Base-by-base conservation (phyloP, 1,140 invertebrate species). In the Oscheius sp. region DNA sequence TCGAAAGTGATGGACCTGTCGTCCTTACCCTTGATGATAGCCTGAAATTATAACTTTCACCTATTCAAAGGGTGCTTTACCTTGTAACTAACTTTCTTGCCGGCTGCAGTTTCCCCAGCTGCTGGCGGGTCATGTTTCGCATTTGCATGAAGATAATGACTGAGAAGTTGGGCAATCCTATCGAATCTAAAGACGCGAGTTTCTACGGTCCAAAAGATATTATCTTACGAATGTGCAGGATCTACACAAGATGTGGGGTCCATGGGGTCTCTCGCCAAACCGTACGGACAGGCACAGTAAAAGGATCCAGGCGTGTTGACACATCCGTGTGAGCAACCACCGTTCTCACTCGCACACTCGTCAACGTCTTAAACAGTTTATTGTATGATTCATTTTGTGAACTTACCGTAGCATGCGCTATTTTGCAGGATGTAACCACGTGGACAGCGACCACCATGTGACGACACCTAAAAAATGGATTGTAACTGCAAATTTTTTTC, bases 201-300 rank as follows among this genome's bases (percentile, higher is more conserved):
- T 36, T 63, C 32, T 7, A 4, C n/a, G n/a, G n/a, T n/a, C 61
- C 31, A 29, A 38, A 34, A 32, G 15, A 36, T 13, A 63, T 23
- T 15, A 13, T 0, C 61, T 0, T 65, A 73, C 71, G 62, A 74
- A 26, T 68, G 45, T 4, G 71, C 70, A 18, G 72, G 59, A 34
- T 67, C 55, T 18, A 76, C 55, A 65, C 75, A 76, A 20, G 61
- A 58, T 35, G 59, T 68, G 10, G 65, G 72, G 35, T 76, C 75
- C 28, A 74, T 65, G 15, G 75, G 75, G 68, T 76, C 75, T 35
- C 75, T 64, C 32, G 74, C 62, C 65, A 76, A 31, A 46, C 91
- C 91, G 72, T 89, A 87, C 73, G 90, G 89, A 82, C 93, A 95
- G 20, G 89, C 88, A 81, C 93, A 95, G 62, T 89, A 88, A 84